A percentile compares a stretch with the other conserved stretches of the same genome.
Evolutionary conservation across 2,113 vertebrate species (phyloP).

Genomic region (Lamprotornis superbus): DNA sequence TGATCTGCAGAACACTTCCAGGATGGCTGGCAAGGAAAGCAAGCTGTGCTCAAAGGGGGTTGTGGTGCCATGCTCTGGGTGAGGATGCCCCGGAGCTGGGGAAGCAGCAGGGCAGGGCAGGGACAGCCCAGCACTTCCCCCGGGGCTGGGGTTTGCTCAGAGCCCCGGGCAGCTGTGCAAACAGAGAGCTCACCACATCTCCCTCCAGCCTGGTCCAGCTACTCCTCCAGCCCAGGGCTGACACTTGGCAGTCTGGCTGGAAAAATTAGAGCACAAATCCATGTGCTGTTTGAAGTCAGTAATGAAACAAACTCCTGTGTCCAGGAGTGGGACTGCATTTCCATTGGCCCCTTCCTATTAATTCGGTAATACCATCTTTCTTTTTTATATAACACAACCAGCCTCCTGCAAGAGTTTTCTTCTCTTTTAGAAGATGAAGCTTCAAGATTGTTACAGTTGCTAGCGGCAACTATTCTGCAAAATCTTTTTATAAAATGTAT

Average conservation of each 20-base stretch:
- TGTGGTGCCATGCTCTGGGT: not conserved
- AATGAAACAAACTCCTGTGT: conserved; percentile 14
- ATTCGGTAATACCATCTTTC: conserved; percentile 14
- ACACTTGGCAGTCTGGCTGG: conserved; percentile 26
- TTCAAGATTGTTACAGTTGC: conserved; percentile 34
- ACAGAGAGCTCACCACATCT: not conserved
- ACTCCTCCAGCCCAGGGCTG: not conserved
- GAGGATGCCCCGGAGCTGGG: not conserved
- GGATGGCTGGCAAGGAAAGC: not conserved
- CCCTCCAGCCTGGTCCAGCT: not conserved
- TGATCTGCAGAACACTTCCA: not conserved
- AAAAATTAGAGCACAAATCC: conserved; percentile 31
- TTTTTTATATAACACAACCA: not conserved
- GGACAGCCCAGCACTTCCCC: not conserved
- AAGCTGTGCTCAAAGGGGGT: not conserved
- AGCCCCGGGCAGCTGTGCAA: not conserved
- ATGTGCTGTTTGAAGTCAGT: conserved; percentile 24
- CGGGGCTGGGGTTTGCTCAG: accelerated
- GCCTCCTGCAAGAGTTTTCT: conserved; percentile 22
- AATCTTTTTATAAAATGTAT: conserved; percentile 68
- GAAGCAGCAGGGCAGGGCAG: not conserved
- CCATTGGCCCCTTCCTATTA: conserved; percentile 18
- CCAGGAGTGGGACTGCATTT: conserved; percentile 40
- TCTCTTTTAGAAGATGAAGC: conserved; percentile 43
- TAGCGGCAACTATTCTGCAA: conserved; percentile 56